Evolutionary conservation across 1,140 invertebrate species (phyloP).

Genomic region (Drosophila repletoides): DNA sequence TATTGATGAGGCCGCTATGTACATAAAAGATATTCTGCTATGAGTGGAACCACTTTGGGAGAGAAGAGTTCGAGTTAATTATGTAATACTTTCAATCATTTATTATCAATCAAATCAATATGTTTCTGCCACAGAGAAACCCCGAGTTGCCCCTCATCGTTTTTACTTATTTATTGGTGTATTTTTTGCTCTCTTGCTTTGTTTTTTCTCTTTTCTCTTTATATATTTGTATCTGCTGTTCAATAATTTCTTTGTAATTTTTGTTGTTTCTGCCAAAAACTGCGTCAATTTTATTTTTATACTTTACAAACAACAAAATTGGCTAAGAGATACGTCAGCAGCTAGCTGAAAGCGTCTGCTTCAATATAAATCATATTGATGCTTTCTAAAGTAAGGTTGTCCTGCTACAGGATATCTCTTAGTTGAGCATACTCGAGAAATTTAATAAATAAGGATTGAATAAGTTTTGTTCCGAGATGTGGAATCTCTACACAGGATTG

Average conservation of each 20-base stretch:
- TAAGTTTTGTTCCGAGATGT: too few relatives aligned
- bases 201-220: not conserved
- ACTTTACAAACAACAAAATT: not conserved
- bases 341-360: not conserved
- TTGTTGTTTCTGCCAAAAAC: conserved; percentile 14
- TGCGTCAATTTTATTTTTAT: conserved; percentile 14
- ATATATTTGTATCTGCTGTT: not conserved
- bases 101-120: conserved; percentile 16
- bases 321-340: conserved; percentile 1
- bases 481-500: too few relatives aligned
- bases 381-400: too few relatives aligned
- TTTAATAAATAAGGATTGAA: too few relatives aligned
- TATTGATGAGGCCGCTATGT: too few relatives aligned
- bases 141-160: not conserved
- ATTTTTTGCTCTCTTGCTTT: not conserved
- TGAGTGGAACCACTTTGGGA: too few relatives aligned
- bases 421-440: too few relatives aligned
- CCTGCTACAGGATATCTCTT: too few relatives aligned
- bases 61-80: too few relatives aligned
- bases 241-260: conserved; percentile 10
- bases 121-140: not conserved
- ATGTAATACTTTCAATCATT: not conserved
- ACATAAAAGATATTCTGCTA: too few relatives aligned
- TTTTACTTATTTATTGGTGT: too few relatives aligned
- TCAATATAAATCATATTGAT: too few relatives aligned